phyloP scores from a whole-genome alignment of 2,113 vertebrate species.

The Empidonax alnorum region DNA sequence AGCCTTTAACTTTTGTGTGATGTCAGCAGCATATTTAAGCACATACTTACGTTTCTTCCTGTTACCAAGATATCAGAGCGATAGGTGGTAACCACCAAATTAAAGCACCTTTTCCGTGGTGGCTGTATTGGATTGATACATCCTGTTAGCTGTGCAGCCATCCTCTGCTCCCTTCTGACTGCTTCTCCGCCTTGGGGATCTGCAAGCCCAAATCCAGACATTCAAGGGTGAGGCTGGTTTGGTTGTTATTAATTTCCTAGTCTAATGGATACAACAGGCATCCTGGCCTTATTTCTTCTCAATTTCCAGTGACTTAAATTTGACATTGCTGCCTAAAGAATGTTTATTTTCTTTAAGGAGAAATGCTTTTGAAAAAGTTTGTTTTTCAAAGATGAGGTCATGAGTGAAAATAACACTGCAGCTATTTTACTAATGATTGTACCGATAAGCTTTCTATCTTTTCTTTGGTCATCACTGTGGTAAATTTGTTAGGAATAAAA shows the following conservation, averaged over 20 bases:
- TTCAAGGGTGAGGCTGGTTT: not conserved
- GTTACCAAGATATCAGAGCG: not conserved
- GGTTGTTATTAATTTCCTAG: not conserved
- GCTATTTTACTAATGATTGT: conserved; percentile 32
- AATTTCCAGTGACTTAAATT: conserved; percentile 34
- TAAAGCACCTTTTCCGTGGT: not conserved
- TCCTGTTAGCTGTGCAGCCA: not conserved
- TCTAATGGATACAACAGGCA: not conserved
- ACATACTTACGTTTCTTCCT: not conserved
- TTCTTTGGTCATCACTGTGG: not conserved
- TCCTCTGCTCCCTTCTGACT: not conserved
- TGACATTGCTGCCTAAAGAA: conserved; percentile 59
- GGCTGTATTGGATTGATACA: not conserved
- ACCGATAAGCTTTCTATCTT: conserved; percentile 42
- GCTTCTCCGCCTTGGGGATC: not conserved
- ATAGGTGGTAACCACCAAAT: not conserved
- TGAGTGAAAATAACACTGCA: conserved; percentile 44
- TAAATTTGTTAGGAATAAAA: not conserved
- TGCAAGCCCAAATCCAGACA: not conserved
- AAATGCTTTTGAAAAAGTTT: conserved; percentile 34
- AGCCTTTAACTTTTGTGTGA: not conserved
- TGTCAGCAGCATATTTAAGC: not conserved
- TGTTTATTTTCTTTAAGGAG: conserved; percentile 61
- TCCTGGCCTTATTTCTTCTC: not conserved
- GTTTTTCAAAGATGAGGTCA: conserved; percentile 16